These are phyloP conservation scores for Zeuzera pyrina DNA, from an alignment of 2,888 invertebrate genomes.

Conservation along the genomic window DNA sequence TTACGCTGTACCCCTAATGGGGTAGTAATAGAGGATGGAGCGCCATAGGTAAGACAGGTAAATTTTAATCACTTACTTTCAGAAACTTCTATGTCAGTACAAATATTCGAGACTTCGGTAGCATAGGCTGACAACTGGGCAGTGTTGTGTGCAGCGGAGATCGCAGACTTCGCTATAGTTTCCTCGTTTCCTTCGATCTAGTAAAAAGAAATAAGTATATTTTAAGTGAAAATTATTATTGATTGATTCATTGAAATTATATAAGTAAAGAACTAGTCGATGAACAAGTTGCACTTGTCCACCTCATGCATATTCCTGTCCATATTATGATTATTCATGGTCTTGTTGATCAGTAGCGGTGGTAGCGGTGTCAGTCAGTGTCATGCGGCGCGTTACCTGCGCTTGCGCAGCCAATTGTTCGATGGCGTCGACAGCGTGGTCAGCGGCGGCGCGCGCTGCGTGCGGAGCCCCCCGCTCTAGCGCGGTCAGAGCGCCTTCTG, in stretches of 20 bases:
- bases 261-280: no score
- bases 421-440: conserved; percentile 40
- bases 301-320: no score
- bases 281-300: no score
- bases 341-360: no score
- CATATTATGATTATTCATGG: no score
- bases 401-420: conserved; percentile 36
- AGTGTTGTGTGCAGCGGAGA: conserved; percentile 49
- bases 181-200: conserved; percentile 55
- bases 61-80: conserved; percentile 43
- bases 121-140: conserved; percentile 53
- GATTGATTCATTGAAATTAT: not conserved
- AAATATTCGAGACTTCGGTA: conserved; percentile 43
- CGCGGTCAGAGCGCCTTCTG: conserved; percentile 38
- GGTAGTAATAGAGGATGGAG: no score
- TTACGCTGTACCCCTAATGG: no score
- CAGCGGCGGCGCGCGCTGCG: conserved; percentile 36
- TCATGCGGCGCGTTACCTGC: no score
- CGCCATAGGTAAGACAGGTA: no score
- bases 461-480: conserved; percentile 38
- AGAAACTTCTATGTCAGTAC: conserved; percentile 42
- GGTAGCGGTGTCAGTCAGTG: no score
- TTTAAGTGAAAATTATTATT: not conserved
- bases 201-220: no score
- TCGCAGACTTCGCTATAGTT: conserved; percentile 37